Evolutionary conservation across 2,113 vertebrate species (phyloP), one percentile per base, ranked within the genome.

Genomic region (Phycodurus eques): DNA sequence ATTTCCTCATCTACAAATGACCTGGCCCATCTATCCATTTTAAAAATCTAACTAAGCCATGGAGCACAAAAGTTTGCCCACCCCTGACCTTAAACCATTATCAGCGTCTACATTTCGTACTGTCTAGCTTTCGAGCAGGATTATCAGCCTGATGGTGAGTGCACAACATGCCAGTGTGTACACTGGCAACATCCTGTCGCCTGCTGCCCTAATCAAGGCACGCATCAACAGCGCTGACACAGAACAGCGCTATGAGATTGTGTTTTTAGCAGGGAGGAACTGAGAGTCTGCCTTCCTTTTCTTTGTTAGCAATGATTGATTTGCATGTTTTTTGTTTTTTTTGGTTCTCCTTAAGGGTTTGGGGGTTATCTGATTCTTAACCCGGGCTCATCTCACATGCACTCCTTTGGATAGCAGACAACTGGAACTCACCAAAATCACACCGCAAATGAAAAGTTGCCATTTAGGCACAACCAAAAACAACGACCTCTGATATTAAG

Each of bases 171-270:
- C 74, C 70, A 43, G 71, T 88, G 84, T 88, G 33, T 83, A 80
- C 69, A 88, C 64, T 85, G 80, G 77, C 87, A 88, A 87, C 85
- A 87, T 79, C 72, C 62, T 76, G 79, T 57, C 71, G 78, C 71
- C 68, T 71, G 47, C 70, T 43, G 62, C 8, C 62, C 62, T 64
- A 78, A 80, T 85, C 75, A 67, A 43, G 76, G 46, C 53, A 19
- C 53, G 39, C 74, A 73, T 84, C 59, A 12, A 9, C 54, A 49
- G 56, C 68, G 0, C 51, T 54, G 74, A 86, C 66, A 33, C 22
- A 70, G 49, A 75, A 72, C 82, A 85, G 83, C 85, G 49, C 68
- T 39, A 10, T 5, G 33, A 1, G 0, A 67, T 69, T 1, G 4
- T 57, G 47, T 54, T 63, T 35, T 46, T 19, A 63, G 57, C 51